These are phyloP conservation scores for Grammomys surdaster DNA, from an alignment of 2,113 vertebrate species.

Conservation along the genomic window DNA sequence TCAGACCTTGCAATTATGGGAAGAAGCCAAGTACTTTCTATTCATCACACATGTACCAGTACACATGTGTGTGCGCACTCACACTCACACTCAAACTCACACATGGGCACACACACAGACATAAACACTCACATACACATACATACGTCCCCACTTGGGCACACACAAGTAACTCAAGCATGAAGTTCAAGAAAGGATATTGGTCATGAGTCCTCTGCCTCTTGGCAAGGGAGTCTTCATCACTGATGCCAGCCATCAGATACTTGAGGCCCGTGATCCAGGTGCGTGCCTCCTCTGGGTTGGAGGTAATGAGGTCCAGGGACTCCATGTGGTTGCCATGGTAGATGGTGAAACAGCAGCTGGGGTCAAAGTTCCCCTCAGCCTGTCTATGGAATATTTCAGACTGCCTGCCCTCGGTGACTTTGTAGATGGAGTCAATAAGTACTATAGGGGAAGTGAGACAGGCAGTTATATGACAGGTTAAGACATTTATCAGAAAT, in stretches of 20 bases:
- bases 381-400: slow-evolving; percentile 96
- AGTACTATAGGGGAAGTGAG: slow-evolving; percentile 88
- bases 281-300: slow-evolving; percentile 96
- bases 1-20: neutral
- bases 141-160: fast-evolving
- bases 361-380: slow-evolving; percentile 94
- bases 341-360: slow-evolving; percentile 98
- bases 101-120: neutral
- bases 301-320: slow-evolving; percentile 96
- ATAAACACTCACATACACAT: neutral
- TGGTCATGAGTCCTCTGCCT: slow-evolving; percentile 96
- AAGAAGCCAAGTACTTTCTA: neutral
- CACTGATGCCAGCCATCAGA: slow-evolving; percentile 97
- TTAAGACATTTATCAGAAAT: neutral
- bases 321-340: slow-evolving; percentile 98
- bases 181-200: slow-evolving; percentile 91
- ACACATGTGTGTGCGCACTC: neutral
- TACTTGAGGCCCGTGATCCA: slow-evolving; percentile 98
- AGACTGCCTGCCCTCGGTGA: slow-evolving; percentile 95
- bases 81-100: too few relatives aligned
- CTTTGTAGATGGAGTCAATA: slow-evolving; percentile 99
- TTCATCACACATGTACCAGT: neutral
- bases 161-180: fast-evolving
- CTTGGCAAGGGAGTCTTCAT: slow-evolving; percentile 96
- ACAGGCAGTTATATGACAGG: neutral